Evolutionary conservation across 2,888 invertebrate species (phyloP), one percentile per base, ranked within the genome.

Genomic region (Clunio marinus): DNA sequence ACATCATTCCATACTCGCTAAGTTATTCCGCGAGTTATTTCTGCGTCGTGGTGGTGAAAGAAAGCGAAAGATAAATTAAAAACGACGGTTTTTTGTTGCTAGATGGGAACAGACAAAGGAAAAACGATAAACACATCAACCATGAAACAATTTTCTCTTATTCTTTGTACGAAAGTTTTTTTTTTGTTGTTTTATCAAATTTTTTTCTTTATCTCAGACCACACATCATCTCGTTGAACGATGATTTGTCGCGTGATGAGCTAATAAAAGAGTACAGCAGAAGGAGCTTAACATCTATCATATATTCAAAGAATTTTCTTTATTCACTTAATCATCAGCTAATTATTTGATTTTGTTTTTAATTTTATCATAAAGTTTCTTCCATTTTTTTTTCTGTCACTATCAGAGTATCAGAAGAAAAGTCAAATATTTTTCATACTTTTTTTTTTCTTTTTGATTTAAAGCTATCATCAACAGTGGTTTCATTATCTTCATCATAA

Each of bases 381-480:
- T n/a, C n/a, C n/a, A n/a, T 4, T 51, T 17, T 2, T 20, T 17
- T 51, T n/a, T n/a, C n/a, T n/a, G n/a, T n/a, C n/a, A n/a, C n/a
- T 32, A 32, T 32, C 4, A 7, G 32, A 7, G 10, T 32, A 32
- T 32, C 4, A 7, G 10, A 7, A 32, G 4, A 32, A 7, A 32
- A 7, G 10, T 32, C 15, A 17, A 51, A 27, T 20, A 17, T 68
- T 68, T 58, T 15, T 37, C 37, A 46, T 32, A 22, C 20, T 20
- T 37, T 15, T 58, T 68, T 22, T 46, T 65, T 22, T 66, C 17
- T 66, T 35, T 51, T 68, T 59, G 45, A 59, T 58, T 37, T 68
- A 58, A 59, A 68, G 58, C 58, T 58, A 58, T 59, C 27, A 57
- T 41, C 46, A 59, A 25, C 25, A 37, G 13, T 45, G 13, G 20